A percentile compares a stretch with the other conserved stretches of the same genome.
Conservation (phyloP, 2,888 invertebrate genomes). For the Brachyptera risi region DNA sequence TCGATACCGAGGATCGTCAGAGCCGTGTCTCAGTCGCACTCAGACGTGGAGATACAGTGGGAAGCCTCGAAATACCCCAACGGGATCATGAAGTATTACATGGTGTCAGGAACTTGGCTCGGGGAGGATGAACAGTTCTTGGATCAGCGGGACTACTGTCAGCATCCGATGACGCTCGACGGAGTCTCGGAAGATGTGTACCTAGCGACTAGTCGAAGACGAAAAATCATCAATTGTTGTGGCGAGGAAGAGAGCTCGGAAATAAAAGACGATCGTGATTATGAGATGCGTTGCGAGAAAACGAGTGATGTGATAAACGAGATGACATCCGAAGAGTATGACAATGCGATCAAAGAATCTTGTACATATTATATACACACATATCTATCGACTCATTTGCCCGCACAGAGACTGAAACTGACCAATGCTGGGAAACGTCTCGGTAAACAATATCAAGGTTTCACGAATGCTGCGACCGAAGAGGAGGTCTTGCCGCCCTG, state of each 20-base stretch:
- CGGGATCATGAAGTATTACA: slow-evolving; percentile 56
- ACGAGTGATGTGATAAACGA: neutral
- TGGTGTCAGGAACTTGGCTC: slow-evolving; percentile 41
- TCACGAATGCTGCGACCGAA: neutral
- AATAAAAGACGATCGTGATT: slow-evolving; percentile 26
- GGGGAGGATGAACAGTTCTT: slow-evolving; percentile 38
- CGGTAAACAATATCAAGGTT: too few species aligned
- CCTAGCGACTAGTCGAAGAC: neutral
- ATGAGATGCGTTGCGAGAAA: slow-evolving; percentile 18
- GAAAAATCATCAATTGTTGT: neutral
- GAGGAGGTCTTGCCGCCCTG: neutral
- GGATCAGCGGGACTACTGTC: slow-evolving; percentile 47
- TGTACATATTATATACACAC: neutral
- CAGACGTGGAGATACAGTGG: slow-evolving; percentile 55
- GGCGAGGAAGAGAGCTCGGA: neutral
- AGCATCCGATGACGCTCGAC: slow-evolving; percentile 38
- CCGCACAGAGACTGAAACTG: neutral
- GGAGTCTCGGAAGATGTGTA: neutral
- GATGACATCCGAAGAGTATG: slow-evolving; percentile 26
- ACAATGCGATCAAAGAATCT: slow-evolving; percentile 37
- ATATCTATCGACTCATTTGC: neutral
- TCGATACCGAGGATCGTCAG: slow-evolving; percentile 40
- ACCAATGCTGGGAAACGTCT: too few species aligned
- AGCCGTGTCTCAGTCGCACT: slow-evolving; percentile 43
- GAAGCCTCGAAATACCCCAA: slow-evolving; percentile 54